phyloP scores from a whole-genome alignment of 2,797 vertebrate species.

The Enteromius viviparus region DNA sequence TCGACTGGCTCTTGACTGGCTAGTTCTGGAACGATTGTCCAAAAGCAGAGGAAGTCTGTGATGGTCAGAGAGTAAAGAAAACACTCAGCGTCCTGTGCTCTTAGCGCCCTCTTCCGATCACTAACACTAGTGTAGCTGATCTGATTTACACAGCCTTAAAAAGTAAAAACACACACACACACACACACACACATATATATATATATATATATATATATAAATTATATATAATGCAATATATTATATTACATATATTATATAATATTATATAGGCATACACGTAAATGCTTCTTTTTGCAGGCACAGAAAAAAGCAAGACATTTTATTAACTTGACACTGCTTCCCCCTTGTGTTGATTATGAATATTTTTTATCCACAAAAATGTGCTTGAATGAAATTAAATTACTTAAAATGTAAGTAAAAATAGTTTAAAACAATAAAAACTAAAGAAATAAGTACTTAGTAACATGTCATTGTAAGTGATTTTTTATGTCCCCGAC shows the following conservation, averaged over 20 bases:
- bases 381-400: background rate
- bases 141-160: background rate
- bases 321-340: conserved; percentile 57
- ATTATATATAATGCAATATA: background rate
- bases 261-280: no score
- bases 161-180: background rate
- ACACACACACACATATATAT: no score
- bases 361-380: background rate
- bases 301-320: background rate
- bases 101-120: conserved; percentile 54
- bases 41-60: background rate
- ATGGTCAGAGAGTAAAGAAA: conserved; percentile 1
- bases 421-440: background rate
- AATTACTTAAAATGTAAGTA: background rate
- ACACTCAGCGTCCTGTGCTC: conserved; percentile 4
- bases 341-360: conserved; percentile 58
- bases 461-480: background rate
- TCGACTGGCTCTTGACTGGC: background rate
- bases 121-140: background rate
- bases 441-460: no score
- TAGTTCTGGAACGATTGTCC: background rate
- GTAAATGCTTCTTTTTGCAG: background rate
- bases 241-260: background rate
- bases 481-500: background rate
- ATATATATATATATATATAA: no score